Evolutionary conservation across 64 coral and sea anemone species (phyloP), one percentile per base, ranked within the genome.

Genomic region (Actinia equina): DNA sequence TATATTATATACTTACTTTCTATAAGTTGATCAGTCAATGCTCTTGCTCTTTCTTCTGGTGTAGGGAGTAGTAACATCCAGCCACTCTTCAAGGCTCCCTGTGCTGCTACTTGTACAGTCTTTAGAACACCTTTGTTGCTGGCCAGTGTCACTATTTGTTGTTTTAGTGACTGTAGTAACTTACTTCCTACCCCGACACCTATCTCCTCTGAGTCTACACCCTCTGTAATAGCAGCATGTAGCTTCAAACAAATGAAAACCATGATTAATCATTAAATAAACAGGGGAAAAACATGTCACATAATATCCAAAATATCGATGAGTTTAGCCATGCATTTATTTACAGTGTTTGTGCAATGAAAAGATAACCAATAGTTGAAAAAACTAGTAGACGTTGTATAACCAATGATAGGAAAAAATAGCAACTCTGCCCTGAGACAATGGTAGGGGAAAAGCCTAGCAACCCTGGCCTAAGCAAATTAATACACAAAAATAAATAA

Each of bases 111-210:
- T 55, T 99, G 93, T 15, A 99, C 90, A 46, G 97, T 99, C 91
- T 88, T 99, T 14, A 99, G 81, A 12, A 99, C 97, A 23, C 97
- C 97, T 79, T 99, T 99, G 59, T 90, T 92, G 58, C 93, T 94
- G 42, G 93, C 97, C 8, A 99, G 82, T n/a, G 93, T 92, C 14
- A 99, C 97, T 23, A 99, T 93, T 79, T 99, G 97, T 83, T 99
- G 93, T 79, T 94, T 95, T 44, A 99, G 86, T 8, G 97, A 99
- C 93, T 99, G 97, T 17, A 99, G 81, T 52, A 99, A 80, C 52
- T 99, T 99, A 86, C 97, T 99, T 79, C 97, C 97, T 65, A 95
- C 97, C 17, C 97, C 97, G 62, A 99, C 88, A 46, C 97, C 97
- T 61, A 99, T 58, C 67, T 95, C 88, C 26, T 89, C 91, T 4